Conservation (phyloP, 2,113 vertebrate genomes). For the Heterotilapia buettikoferi region DNA sequence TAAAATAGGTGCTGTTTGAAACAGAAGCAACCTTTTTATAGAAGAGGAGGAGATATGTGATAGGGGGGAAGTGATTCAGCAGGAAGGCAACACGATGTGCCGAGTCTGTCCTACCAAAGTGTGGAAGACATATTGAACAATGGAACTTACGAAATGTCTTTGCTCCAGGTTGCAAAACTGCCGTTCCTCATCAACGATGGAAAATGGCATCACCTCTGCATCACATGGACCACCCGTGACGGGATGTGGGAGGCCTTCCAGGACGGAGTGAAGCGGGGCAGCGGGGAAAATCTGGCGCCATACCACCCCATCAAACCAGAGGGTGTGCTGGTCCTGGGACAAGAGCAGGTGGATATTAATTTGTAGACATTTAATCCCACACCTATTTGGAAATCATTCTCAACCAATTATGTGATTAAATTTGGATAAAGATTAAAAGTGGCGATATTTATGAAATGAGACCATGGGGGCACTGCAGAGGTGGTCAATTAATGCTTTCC, state of each 20-base stretch:
- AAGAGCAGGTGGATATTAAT: conserved; percentile 84
- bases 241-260: conserved; percentile 97
- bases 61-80: not conserved
- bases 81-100: not conserved
- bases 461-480: not conserved
- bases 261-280: conserved; percentile 85
- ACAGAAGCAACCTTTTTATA: not conserved
- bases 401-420: not conserved
- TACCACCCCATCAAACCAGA: conserved; percentile 95
- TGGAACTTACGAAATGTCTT: rapidly evolving
- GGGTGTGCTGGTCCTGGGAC: conserved; percentile 92
- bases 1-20: not conserved
- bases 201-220: conserved; percentile 96
- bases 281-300: conserved; percentile 90
- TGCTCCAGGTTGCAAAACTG: conserved; percentile 85
- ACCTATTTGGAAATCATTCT: not conserved
- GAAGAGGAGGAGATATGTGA: not conserved
- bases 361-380: not conserved
- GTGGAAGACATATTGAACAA: not conserved
- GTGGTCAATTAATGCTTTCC: not conserved
- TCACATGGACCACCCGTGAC: conserved; percentile 95
- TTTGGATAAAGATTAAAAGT: not conserved
- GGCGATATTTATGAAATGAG: not conserved
- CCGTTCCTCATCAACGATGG: conserved; percentile 93
- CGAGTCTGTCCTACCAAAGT: not conserved